Percentiles rank a stretch among this genome's conserved stretches.
phyloP scores from a whole-genome alignment of 2,888 invertebrate genomes.

The Plebejus anna region DNA sequence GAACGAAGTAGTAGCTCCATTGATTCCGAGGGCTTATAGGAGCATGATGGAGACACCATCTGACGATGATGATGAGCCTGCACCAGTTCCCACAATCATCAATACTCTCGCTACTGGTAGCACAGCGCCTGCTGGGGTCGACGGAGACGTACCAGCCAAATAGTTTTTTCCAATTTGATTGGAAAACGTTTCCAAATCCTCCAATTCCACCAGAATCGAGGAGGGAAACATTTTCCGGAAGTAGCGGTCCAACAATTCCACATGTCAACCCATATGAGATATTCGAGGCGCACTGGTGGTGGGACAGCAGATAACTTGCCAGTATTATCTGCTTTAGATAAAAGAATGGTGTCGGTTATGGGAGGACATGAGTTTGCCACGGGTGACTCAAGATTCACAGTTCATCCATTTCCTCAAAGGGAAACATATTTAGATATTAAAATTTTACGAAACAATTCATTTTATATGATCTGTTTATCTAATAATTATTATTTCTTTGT shows the following conservation, averaged over 20 bases:
- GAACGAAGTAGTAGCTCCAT: not conserved
- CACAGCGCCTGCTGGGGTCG: not conserved
- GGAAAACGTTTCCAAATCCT: not conserved
- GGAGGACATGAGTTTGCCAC: constrained; percentile 16
- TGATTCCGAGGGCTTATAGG: not conserved
- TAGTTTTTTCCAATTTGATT: constrained; percentile 3
- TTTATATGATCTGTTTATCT: no score
- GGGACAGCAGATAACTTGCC: constrained; percentile 9
- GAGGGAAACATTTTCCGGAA: not conserved
- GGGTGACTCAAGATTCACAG: no score
- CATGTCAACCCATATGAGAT: not conserved
- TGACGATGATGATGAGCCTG: not conserved
- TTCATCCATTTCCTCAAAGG: constrained; percentile 26
- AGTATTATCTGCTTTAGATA: constrained; percentile 4
- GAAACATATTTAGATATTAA: not conserved
- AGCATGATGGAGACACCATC: not conserved
- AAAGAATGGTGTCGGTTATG: constrained; percentile 23
- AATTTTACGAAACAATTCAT: no score
- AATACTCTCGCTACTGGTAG: not conserved
- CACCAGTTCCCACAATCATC: not conserved
- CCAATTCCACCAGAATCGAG: constrained; percentile 17
- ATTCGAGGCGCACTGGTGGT: constrained; percentile 23
- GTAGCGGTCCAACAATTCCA: not conserved
- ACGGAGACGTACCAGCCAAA: no score
- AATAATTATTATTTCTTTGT: no score